These are phyloP conservation scores for Peromyscus polionotus DNA, from an alignment of 2,113 vertebrate genomes.

Conservation along the genomic window DNA sequence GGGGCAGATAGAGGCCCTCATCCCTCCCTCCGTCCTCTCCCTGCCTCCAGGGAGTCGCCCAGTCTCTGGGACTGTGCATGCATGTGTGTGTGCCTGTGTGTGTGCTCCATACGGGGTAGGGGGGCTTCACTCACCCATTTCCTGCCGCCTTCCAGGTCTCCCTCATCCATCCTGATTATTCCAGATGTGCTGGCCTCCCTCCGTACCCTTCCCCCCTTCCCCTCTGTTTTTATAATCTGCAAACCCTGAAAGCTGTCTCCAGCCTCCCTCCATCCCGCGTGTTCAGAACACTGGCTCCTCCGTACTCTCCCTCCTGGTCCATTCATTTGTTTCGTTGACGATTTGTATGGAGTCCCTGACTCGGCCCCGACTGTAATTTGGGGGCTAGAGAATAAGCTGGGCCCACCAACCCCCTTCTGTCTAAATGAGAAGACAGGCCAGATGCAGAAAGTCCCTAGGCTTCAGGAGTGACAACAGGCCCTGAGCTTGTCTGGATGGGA, in stretches of 20 bases:
- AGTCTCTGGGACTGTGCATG: neutral
- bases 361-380: neutral
- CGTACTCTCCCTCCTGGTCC: neutral
- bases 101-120: neutral
- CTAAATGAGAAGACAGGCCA: neutral
- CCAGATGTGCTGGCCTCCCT: neutral
- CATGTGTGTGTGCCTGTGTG: neutral
- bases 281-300: no score
- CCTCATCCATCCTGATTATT: neutral
- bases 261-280: fast-evolving
- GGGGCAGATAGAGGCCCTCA: neutral
- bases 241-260: neutral
- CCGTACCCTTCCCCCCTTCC: neutral
- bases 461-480: fast-evolving
- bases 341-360: neutral
- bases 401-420: neutral
- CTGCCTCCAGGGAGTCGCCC: neutral
- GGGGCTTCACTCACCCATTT: neutral
- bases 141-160: neutral
- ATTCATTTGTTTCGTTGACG: neutral
- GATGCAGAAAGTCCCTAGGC: neutral
- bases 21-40: neutral
- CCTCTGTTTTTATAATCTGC: neutral
- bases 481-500: neutral
- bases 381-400: neutral